phyloP scores from a whole-genome alignment of 2,888 invertebrate genomes.

The Elegia similella region DNA sequence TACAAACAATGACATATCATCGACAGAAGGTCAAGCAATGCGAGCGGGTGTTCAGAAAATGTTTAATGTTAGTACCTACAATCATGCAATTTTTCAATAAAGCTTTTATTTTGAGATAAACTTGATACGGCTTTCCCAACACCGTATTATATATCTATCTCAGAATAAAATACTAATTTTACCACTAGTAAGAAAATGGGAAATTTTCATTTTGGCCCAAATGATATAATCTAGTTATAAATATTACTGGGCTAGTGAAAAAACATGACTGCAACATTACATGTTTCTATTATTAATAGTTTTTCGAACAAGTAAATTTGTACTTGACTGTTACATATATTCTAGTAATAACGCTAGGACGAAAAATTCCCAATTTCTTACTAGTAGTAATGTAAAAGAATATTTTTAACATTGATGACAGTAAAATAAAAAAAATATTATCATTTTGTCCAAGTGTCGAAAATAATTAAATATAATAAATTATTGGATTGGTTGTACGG shows the following conservation, averaged over 20 bases:
- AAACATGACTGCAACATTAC: background rate
- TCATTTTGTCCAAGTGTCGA: too few relatives aligned
- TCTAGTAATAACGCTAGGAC: background rate
- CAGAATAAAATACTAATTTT: background rate
- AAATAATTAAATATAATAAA: too few relatives aligned
- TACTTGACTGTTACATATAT: background rate
- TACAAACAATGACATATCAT: slow-evolving; percentile 12
- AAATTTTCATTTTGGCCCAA: background rate
- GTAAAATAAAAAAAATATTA: background rate
- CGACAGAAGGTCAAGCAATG: slow-evolving; percentile 2
- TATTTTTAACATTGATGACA: background rate
- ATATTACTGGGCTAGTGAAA: background rate
- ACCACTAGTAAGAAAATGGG: background rate
- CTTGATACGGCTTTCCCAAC: too few relatives aligned
- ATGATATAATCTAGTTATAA: background rate
- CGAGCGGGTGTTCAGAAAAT: slow-evolving; percentile 2
- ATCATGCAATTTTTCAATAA: background rate
- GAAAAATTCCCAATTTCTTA: background rate
- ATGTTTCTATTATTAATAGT: background rate
- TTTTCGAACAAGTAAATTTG: background rate
- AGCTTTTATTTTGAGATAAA: background rate
- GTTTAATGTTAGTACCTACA: background rate
- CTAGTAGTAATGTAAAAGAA: background rate
- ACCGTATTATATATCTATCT: background rate
- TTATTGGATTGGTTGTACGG: background rate